Conservation (phyloP, 1,140 invertebrate genomes). For the Aphaenogaster floridana region DNA sequence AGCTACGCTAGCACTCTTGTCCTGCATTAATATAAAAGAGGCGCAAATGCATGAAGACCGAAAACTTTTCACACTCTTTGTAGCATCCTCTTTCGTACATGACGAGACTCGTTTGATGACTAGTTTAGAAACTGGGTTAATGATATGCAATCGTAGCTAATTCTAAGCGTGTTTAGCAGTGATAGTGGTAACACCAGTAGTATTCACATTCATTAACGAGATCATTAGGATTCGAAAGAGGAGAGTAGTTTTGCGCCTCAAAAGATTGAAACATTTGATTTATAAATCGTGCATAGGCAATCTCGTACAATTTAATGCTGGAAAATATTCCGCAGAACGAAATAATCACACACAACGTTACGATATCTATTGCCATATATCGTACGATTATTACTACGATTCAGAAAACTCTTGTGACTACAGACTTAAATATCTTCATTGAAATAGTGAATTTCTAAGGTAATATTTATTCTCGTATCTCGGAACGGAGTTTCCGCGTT, state of each 20-base stretch:
- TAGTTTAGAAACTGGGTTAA: constrained; percentile 75
- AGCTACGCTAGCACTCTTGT: constrained; percentile 22
- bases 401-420: background rate
- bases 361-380: background rate
- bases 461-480: background rate
- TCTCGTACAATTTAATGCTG: background rate
- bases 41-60: background rate
- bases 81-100: constrained; percentile 62
- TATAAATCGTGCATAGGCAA: background rate
- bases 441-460: background rate
- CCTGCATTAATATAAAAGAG: constrained; percentile 19
- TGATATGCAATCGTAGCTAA: constrained; percentile 73
- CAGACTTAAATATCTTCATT: background rate
- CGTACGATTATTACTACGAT: background rate
- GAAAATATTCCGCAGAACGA: background rate
- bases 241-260: constrained; percentile 39
- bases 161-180: constrained; percentile 67
- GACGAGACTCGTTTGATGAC: constrained; percentile 70
- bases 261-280: constrained; percentile 16
- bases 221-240: constrained; percentile 45
- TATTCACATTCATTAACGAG: constrained; percentile 51
- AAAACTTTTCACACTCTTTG: constrained; percentile 37
- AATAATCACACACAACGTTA: background rate
- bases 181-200: constrained; percentile 65
- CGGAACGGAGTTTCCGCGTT: background rate